Evolutionary conservation across 2,888 invertebrate species (phyloP).

Genomic region (Stegana nigrithorax): DNA sequence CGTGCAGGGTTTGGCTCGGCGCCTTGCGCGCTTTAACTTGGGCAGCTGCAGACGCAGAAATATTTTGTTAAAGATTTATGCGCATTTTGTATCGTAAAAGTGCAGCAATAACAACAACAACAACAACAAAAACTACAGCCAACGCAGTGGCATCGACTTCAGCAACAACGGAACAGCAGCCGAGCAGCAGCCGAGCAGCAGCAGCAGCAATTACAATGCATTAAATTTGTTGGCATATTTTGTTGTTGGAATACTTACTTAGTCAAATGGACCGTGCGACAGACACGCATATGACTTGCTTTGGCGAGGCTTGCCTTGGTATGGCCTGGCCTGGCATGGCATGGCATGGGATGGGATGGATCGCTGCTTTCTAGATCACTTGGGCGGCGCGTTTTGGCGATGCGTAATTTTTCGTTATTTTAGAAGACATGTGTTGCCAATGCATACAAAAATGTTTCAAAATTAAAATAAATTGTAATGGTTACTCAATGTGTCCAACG

Average conservation of each 20-base stretch:
- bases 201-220: conserved; percentile 11
- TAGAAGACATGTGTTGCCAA: neutral
- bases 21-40: too few relatives aligned
- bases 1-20: too few relatives aligned
- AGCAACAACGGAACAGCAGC: conserved; percentile 7
- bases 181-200: conserved; percentile 27
- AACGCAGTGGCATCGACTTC: conserved; percentile 31
- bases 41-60: neutral
- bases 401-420: neutral
- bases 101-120: conserved; percentile 4
- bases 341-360: neutral
- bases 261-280: too few relatives aligned
- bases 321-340: neutral
- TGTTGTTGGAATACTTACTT: too few relatives aligned
- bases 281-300: neutral
- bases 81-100: conserved; percentile 18
- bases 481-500: too few relatives aligned
- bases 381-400: neutral
- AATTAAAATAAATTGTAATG: too few relatives aligned
- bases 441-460: neutral
- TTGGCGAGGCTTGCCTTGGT: neutral
- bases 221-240: conserved; percentile 19
- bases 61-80: conserved; percentile 15
- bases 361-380: conserved; percentile 7
- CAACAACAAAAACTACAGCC: too few relatives aligned